Base-by-base conservation (phyloP, 2,888 invertebrate species). In the Hemicrepidius hirtus region DNA sequence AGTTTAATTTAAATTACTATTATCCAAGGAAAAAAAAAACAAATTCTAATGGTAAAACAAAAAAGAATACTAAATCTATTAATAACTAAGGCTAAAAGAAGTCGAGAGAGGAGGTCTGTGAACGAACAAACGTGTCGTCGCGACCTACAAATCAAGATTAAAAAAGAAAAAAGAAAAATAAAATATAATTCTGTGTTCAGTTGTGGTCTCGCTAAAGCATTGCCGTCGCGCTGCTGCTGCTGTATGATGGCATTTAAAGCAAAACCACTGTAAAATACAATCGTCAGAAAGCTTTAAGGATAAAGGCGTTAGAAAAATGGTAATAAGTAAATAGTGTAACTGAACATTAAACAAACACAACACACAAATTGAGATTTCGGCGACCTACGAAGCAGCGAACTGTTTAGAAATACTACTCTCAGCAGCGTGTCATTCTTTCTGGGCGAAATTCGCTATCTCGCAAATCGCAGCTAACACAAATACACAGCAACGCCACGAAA, bases 301-400 rank as follows among this genome's bases (percentile, higher is more conserved):
- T 67, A 74, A 68, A 78, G 80, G 81, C 80, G 81, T 82, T 82
- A 82, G 80, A 82, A 81, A n/a, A 81, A 79, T 76, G 70, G 71
- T 77, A 77, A 68, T 74, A 78, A 76, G 65, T 74, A 78, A n/a
- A 82, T 77, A 76, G 80, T 80, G 79, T 81, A 85, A 85, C 80
- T 83, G 80, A 84, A 83, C 83, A 84, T 83, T 73, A 75, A 86
- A 85, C 83, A 85, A 85, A 86, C 85, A 84, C 80, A 80, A 80
- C 79, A 80, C 80, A 80, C 80, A 78, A 79, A 80, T 76, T 75
- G 75, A 78, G 76, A 77, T 74, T 76, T 68, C 53, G 32, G 41
- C 69, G 64, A 67, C 62, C 35, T 57, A 64, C 67, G 32, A 74
- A 69, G 55, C 37, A 63, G 67, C 62, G 44, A 62, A 73, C 20